phyloP scores from a whole-genome alignment of 2,888 invertebrate species.

The Rotaria socialis region DNA sequence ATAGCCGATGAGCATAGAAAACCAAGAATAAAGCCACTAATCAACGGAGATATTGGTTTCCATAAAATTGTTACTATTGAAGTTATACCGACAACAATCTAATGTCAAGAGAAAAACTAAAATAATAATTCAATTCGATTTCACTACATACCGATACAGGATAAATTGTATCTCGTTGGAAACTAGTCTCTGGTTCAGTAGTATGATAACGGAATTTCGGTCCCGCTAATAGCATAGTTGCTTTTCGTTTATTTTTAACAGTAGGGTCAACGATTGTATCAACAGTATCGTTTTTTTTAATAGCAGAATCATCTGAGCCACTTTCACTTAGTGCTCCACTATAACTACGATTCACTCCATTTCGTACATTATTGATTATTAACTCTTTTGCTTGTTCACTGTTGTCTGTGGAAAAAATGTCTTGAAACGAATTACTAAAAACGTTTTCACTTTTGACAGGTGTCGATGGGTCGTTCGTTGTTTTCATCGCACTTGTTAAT shows the following conservation, averaged over 20 bases:
- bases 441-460: background rate
- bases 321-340: conserved; percentile 4
- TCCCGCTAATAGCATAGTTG: conserved; percentile 22
- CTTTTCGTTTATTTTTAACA: background rate
- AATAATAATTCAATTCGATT: background rate
- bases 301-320: background rate
- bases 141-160: background rate
- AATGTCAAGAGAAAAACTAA: background rate
- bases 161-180: background rate
- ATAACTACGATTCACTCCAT: background rate
- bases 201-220: conserved; percentile 13
- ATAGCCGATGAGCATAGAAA: background rate
- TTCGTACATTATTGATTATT: background rate
- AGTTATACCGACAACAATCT: background rate
- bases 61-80: background rate
- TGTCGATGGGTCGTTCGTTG: background rate
- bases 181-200: background rate
- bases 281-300: background rate
- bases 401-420: background rate
- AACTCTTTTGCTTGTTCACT: background rate
- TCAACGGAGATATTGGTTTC: background rate
- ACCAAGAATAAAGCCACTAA: conserved; percentile 23
- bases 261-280: background rate
- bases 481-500: background rate
- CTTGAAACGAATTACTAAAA: background rate